Evolutionary conservation across 37 sponge, comb jelly and placozoan genomes (phyloP).

Genomic region (Ephydatia muelleri): DNA sequence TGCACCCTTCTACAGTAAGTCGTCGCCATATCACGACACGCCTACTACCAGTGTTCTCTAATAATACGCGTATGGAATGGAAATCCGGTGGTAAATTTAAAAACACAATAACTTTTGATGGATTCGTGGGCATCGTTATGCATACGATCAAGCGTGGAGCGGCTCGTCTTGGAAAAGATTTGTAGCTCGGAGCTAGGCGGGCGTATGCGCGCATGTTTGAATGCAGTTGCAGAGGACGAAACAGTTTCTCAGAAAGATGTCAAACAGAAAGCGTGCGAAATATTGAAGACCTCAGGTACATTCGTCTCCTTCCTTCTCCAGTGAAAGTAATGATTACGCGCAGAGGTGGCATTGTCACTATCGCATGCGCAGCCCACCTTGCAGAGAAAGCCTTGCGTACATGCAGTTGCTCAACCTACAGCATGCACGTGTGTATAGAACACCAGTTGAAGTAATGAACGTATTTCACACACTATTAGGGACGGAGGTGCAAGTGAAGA

Average conservation of each 20-base stretch:
- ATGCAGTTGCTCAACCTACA: not conserved
- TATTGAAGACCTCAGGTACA: not conserved
- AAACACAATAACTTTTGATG: not conserved
- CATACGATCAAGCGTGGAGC: not conserved
- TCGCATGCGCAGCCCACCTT: not conserved
- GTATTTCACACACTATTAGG: too few species aligned
- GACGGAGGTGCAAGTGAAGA: constrained; percentile 35
- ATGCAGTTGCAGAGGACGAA: not conserved
- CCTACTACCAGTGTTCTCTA: not conserved
- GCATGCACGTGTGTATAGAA: not conserved
- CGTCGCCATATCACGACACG: not conserved
- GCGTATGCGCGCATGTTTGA: not conserved
- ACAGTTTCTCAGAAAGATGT: not conserved
- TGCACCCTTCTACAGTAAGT: not conserved
- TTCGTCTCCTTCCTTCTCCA: not conserved
- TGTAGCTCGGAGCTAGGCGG: not conserved
- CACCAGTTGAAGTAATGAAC: too few species aligned
- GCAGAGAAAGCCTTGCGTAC: not conserved
- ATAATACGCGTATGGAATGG: not conserved
- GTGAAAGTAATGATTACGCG: too few species aligned
- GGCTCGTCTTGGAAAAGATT: not conserved
- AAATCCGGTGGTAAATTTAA: too few species aligned
- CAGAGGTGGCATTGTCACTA: too few species aligned
- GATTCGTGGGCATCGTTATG: not conserved
- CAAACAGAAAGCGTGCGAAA: not conserved